Conservation (phyloP, 2,113 vertebrate genomes). For the Oncorhynchus clarkii region DNA sequence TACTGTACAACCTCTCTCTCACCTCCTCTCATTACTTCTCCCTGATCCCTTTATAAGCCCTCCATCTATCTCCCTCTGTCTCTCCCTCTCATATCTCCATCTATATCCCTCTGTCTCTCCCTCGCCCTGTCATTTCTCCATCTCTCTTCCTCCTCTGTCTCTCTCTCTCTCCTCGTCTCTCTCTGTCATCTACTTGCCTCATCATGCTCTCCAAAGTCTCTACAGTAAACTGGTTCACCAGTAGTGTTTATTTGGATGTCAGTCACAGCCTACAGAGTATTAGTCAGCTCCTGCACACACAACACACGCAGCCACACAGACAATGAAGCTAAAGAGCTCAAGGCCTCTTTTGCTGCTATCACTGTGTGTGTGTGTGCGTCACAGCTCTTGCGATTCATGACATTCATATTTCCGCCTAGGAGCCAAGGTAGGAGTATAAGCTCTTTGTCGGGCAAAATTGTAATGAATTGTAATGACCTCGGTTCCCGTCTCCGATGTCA, state of each 20-base stretch:
- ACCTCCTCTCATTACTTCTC: slow-evolving; percentile 1
- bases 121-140: neutral
- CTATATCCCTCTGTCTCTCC: neutral
- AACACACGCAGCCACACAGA: neutral
- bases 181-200: neutral
- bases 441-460: neutral
- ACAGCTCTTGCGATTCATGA: neutral
- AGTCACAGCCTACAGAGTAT: slow-evolving; percentile 32
- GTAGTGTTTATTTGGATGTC: slow-evolving; percentile 44
- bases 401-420: neutral
- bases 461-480: neutral
- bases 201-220: slow-evolving; percentile 21
- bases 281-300: neutral
- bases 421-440: neutral
- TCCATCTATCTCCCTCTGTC: slow-evolving; percentile 16
- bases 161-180: neutral
- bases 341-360: neutral
- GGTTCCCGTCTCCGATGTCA: neutral
- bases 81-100: slow-evolving; percentile 29
- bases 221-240: slow-evolving; percentile 11
- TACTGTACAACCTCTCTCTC: neutral
- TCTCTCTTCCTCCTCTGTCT: neutral
- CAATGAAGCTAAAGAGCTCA: too few relatives aligned
- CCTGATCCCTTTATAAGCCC: neutral
- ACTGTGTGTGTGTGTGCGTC: neutral